These are phyloP conservation scores for Megalurothrips usitatus DNA, from an alignment of 2,888 invertebrate genomes.

Conservation along the genomic window DNA sequence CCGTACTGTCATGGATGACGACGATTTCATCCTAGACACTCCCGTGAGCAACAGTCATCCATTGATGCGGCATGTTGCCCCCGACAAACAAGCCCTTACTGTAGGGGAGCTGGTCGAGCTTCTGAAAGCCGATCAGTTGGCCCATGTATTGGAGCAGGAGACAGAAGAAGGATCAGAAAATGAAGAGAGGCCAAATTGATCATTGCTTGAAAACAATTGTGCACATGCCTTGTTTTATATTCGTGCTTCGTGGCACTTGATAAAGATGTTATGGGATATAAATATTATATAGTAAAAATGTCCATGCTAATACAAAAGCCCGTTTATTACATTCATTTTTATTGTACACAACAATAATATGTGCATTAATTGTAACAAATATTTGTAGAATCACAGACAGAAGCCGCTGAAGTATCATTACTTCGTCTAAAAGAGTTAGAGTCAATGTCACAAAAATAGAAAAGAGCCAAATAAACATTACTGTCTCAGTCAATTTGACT, in stretches of 20 bases:
- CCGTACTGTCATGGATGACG: neutral
- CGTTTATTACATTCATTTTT: neutral
- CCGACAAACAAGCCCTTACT: constrained; percentile 47
- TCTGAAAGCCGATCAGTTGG: constrained; percentile 49
- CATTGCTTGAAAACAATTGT: too few relatives aligned
- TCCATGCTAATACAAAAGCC: neutral
- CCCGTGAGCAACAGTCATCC: constrained; percentile 47
- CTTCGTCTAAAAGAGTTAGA: neutral
- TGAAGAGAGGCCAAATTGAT: neutral
- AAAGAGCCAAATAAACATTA: neutral
- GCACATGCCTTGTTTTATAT: too few relatives aligned
- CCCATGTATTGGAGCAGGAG: constrained; percentile 28
- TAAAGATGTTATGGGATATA: neutral
- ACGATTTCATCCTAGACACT: constrained; percentile 44
- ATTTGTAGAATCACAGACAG: constrained; percentile 18
- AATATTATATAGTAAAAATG: neutral
- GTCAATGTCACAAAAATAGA: neutral
- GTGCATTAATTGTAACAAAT: neutral
- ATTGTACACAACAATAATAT: constrained; percentile 12
- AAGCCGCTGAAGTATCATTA: neutral
- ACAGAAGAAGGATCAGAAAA: neutral
- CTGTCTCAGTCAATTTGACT: neutral
- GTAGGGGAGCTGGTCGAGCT: constrained; percentile 50
- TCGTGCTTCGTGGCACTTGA: too few relatives aligned
- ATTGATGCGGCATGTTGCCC: constrained; percentile 46